A percentile compares a stretch with the other conserved stretches of the same genome.
These are phyloP conservation scores for Neogobius melanostomus DNA, from an alignment of 2,113 vertebrate genomes.

Conservation along the genomic window DNA sequence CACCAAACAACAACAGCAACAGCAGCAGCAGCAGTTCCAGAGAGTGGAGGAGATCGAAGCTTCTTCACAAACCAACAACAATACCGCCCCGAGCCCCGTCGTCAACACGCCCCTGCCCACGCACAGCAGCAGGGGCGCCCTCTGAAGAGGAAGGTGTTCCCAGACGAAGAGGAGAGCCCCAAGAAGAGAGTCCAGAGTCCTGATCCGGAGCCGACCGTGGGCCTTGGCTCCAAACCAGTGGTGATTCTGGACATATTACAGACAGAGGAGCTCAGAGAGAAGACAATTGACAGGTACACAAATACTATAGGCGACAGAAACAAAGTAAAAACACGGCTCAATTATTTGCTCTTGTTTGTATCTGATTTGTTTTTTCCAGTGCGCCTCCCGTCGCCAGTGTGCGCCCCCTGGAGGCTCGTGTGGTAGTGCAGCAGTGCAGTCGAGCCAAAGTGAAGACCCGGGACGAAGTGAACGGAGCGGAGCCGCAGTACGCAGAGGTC, in stretches of 20 bases:
- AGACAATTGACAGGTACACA: not conserved
- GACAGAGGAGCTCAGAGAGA: not conserved
- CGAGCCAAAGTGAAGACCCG: conserved; percentile 78
- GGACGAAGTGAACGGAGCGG: conserved; percentile 65
- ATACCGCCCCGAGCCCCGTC: not conserved
- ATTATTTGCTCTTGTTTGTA: not conserved
- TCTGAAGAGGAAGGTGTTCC: conserved; percentile 17
- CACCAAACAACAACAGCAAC: not conserved
- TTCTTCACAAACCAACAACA: not conserved
- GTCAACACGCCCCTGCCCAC: not conserved
- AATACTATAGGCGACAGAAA: too few species aligned
- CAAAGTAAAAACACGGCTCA: too few species aligned
- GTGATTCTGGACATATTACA: conserved; percentile 29
- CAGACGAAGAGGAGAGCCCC: not conserved
- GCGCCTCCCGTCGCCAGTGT: not conserved
- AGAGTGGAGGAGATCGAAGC: not conserved
- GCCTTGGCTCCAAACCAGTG: conserved; percentile 45
- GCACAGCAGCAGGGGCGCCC: accelerated
- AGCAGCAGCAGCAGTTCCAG: not conserved
- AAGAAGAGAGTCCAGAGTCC: conserved; percentile 4
- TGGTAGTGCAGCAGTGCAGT: conserved; percentile 82
- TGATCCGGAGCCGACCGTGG: conserved; percentile 39
- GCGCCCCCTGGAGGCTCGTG: conserved; percentile 60
- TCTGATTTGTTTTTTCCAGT: not conserved
- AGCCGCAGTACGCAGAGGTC: conserved; percentile 85